Base-by-base conservation (phyloP, 1,140 invertebrate genomes). In the Tetranychus urticae region DNA sequence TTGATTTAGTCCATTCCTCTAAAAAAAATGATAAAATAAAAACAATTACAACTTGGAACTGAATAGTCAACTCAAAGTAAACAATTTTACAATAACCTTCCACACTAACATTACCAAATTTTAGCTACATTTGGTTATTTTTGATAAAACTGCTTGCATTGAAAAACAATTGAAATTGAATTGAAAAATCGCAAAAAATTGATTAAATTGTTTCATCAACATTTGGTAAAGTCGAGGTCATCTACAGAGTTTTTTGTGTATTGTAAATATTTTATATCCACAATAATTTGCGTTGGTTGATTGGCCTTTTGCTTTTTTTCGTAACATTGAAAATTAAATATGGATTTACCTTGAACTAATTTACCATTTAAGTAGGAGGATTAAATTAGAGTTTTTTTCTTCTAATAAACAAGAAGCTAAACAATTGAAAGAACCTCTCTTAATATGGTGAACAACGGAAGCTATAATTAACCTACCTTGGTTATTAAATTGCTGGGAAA, bases 1-100 rank as follows among this genome's bases (percentile, higher is more conserved):
- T 50, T 5, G 33, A 37, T 33, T 42, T 50, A 34, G 33, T 52
- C 59, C 59, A 60, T 60, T 60, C 59, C 47, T 60, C 59, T 60
- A 52, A 52, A 1, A 8, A n/a, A 31, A 52, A n/a, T 23, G n/a
- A 52, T 23, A n/a, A 52, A n/a, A 52, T 8, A 52, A 31, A 8
- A n/a, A 52, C 8, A 31, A 52, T 23, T 23, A 23, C 23, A 23
- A 23, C 23, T 23, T 23, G 23, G 0, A 23, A 23, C 23, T 23
- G 23, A 23, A 23, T 23, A 23, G 23, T 23, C 23, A 23, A 23
- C 23, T 23, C 23, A 23, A 23, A 23, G 23, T 23, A 23, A 23
- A 23, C 23, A 23, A 23, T 23, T 23, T 23, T 23, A 23, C 23
- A 23, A 23, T 23, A 23, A 23, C 23, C 23, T 23, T 23, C 23